Evolutionary conservation across 2,797 vertebrate genomes (phyloP), one percentile per base, ranked within the genome.

Genomic region (Scolopax rusticola): DNA sequence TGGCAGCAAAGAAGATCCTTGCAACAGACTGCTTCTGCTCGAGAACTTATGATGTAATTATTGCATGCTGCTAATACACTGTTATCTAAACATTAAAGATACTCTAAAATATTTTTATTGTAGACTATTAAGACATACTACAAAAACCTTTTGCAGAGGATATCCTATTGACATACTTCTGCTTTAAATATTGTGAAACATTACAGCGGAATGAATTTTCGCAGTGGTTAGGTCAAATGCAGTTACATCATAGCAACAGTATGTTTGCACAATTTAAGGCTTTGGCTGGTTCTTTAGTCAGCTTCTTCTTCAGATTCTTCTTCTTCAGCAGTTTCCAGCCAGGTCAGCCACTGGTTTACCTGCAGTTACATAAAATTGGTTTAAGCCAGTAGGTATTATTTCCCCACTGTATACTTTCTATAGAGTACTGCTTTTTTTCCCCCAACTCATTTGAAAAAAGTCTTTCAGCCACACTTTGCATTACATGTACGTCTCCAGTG

Each of bases 291-390:
- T 98, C 95, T 98, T 99, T 98, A 99, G 94, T 99, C 99, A 87
- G 98, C 99, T 96, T 99, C 99, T 65, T 99, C 99, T 97, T 99
- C 99, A 2, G 99, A 99, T 98, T 99, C 99, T 98, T 99, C 99
- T 97, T 99, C 99, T 97, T 99, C 99, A 33, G 99, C 99, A 7
- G 99, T 99, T 98, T 99, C 99, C 98, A 99, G 98, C 99, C 99
- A 99, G 97, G 99, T 99, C 96, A 99, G 98, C 99, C 99, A 99
- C 80, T 99, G 99, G 98, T 99, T 99, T 89, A 99, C 99, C 99
- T 99, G 96, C 59, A 32, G 96, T 94, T 79, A 96, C 36, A 96
- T 24, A 75, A 64, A 71, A 81, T 0, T 12, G 8, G 32, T 86
- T 89, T 84, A 92, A 96, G 33, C 32, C 23, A 82, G 32, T n/a